These are phyloP conservation scores for Ailuropoda melanoleuca DNA, from an alignment of 2,113 vertebrate genomes.

Conservation along the genomic window DNA sequence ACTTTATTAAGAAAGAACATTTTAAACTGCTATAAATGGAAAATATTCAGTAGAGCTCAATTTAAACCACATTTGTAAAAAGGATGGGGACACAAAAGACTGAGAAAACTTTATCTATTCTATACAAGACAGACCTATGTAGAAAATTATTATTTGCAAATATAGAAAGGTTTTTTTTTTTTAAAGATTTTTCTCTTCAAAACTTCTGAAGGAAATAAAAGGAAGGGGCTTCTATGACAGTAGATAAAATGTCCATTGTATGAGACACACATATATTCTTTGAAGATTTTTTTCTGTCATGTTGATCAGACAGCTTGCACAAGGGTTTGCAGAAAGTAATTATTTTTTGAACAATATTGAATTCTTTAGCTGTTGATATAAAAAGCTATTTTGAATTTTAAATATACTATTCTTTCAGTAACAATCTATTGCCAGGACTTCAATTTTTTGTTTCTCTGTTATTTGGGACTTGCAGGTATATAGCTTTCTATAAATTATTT, in stretches of 20 bases:
- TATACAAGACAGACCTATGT: neutral
- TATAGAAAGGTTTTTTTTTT: conserved; percentile 46
- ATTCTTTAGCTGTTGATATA: conserved; percentile 19
- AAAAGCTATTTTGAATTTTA: conserved; percentile 33
- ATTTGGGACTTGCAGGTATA: neutral
- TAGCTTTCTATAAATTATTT: neutral
- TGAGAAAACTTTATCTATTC: neutral
- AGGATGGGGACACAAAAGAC: conserved; percentile 14
- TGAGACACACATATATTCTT: conserved; percentile 20
- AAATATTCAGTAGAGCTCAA: neutral
- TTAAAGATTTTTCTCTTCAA: neutral
- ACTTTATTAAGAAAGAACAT: conserved; percentile 1
- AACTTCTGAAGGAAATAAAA: conserved; percentile 48
- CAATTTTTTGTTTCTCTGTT: neutral
- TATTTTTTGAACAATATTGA: conserved; percentile 47
- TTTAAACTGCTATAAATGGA: neutral
- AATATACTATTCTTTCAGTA: neutral
- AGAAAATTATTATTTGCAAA: conserved; percentile 58
- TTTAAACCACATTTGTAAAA: conserved; percentile 21
- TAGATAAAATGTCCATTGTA: conserved; percentile 50
- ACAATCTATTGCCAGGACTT: neutral
- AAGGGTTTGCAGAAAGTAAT: conserved; percentile 4
- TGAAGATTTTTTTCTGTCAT: conserved; percentile 18
- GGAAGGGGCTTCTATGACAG: neutral
- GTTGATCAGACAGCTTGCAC: conserved; percentile 46